Percentiles rank a stretch among this genome's conserved stretches.
These are phyloP conservation scores for Acanthurus tractus DNA, from an alignment of 2,797 vertebrate genomes.

Conservation along the genomic window DNA sequence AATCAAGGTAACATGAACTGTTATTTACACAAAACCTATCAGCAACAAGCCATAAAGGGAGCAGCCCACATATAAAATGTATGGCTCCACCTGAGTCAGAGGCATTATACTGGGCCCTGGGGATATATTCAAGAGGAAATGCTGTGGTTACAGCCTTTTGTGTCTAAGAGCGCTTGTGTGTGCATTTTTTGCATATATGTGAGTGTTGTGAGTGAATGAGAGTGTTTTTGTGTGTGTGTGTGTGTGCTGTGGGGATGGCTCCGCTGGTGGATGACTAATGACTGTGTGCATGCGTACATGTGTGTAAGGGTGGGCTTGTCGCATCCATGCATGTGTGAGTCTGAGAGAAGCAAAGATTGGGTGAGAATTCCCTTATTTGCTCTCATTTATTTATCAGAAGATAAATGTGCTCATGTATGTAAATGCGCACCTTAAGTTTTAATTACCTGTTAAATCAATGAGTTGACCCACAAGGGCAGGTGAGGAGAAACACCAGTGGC, in stretches of 20 bases:
- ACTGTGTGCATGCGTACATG: slow-evolving; percentile 22
- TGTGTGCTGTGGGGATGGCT: slow-evolving; percentile 46
- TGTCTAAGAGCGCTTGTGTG: slow-evolving; percentile 27
- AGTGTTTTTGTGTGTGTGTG: neutral
- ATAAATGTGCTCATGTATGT: slow-evolving; percentile 32
- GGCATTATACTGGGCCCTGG: slow-evolving; percentile 47
- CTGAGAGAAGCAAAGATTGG: slow-evolving; percentile 20
- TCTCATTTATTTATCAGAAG: slow-evolving; percentile 32
- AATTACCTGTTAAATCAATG: slow-evolving; percentile 12
- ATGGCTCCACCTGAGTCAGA: slow-evolving; percentile 41
- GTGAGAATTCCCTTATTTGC: slow-evolving; percentile 30
- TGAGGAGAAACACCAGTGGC: neutral
- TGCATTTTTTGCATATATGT: neutral
- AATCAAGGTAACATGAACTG: slow-evolving; percentile 46
- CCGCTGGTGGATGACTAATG: slow-evolving; percentile 62
- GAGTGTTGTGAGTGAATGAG: neutral
- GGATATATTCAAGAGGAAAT: slow-evolving; percentile 62
- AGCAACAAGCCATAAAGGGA: slow-evolving; percentile 56
- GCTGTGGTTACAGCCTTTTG: slow-evolving; percentile 50
- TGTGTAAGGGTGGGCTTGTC: neutral
- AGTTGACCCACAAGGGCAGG: neutral
- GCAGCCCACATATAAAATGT: slow-evolving; percentile 38
- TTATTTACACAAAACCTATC: slow-evolving; percentile 56
- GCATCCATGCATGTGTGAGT: slow-evolving; percentile 16
- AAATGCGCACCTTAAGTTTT: neutral